A percentile compares a stretch with the other conserved stretches of the same genome.
Evolutionary conservation across 2,888 invertebrate genomes (phyloP).

Genomic region (Andrena minutula): DNA sequence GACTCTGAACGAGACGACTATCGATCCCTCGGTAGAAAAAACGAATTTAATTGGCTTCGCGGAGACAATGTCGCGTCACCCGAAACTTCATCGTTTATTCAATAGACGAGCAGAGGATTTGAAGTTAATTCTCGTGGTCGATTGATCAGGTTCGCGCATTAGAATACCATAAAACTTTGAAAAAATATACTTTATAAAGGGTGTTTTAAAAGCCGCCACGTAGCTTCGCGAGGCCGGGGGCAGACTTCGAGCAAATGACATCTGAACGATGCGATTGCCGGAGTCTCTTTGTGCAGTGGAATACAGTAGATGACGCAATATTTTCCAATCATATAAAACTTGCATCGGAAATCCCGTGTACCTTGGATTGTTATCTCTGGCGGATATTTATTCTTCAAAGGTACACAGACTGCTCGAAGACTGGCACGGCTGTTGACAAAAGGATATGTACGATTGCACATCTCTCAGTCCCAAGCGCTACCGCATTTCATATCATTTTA

Average conservation of each 20-base stretch:
- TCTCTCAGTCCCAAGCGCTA: background rate
- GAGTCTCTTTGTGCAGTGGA: background rate
- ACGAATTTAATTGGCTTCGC: conserved; percentile 22
- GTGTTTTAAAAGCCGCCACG: no score
- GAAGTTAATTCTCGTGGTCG: background rate
- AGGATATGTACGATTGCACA: background rate
- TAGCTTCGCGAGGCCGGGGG: no score
- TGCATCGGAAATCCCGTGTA: background rate
- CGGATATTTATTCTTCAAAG: background rate
- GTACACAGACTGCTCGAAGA: background rate
- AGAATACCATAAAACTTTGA: background rate
- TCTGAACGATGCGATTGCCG: background rate
- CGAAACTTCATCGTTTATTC: conserved; percentile 6
- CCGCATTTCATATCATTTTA: no score
- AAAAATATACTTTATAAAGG: no score
- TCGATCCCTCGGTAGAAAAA: background rate
- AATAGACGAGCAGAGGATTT: conserved; percentile 1
- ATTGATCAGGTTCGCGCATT: background rate
- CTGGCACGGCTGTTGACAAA: no score
- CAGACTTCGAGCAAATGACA: no score
- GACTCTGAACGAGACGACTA: conserved; percentile 21
- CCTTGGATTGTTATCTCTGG: background rate
- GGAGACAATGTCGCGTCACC: background rate
- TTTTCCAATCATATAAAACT: background rate
- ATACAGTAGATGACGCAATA: background rate